Percentiles rank a stretch among this genome's conserved stretches.
Evolutionary conservation across 2,888 invertebrate genomes (phyloP).

Genomic region (Drosophila monieri): DNA sequence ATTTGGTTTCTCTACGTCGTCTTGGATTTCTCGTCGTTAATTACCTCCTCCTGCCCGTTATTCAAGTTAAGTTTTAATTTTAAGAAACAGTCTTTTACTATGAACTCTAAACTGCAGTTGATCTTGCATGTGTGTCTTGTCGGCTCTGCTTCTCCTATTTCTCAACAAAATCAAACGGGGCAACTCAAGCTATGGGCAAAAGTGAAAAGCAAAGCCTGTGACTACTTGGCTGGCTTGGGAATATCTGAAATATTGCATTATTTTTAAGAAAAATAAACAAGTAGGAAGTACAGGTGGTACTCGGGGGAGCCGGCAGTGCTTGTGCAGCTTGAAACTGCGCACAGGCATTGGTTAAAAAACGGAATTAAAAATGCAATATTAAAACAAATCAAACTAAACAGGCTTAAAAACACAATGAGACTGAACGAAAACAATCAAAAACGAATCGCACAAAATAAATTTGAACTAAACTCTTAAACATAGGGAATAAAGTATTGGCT

Average conservation of each 20-base stretch:
- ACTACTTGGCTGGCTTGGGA: slow-evolving; percentile 72
- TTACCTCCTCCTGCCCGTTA: slow-evolving; percentile 29
- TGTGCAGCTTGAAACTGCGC: too few relatives aligned
- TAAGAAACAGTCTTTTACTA: slow-evolving; percentile 79
- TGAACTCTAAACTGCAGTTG: slow-evolving; percentile 73
- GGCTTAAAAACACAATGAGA: slow-evolving; percentile 41
- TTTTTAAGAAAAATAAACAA: slow-evolving; percentile 32
- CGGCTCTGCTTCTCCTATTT: slow-evolving; percentile 12
- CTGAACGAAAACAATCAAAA: slow-evolving; percentile 63
- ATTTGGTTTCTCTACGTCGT: slow-evolving; percentile 30
- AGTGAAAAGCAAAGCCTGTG: slow-evolving; percentile 33
- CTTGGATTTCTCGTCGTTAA: slow-evolving; percentile 8
- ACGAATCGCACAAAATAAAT: slow-evolving; percentile 51
- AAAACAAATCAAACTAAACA: slow-evolving; percentile 36
- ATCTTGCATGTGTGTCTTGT: slow-evolving; percentile 27
- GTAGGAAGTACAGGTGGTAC: background rate
- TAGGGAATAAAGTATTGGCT: slow-evolving; percentile 20
- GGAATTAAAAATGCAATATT: slow-evolving; percentile 11
- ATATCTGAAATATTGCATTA: slow-evolving; percentile 64
- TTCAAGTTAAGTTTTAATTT: slow-evolving; percentile 53
- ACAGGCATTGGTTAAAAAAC: background rate
- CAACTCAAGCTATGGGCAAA: slow-evolving; percentile 11
- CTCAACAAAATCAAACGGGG: slow-evolving; percentile 17
- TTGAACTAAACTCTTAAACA: slow-evolving; percentile 62
- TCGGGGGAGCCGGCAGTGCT: background rate